Evolutionary conservation across 2,113 vertebrate genomes (phyloP), one percentile per base, ranked within the genome.

Genomic region (Anarhynchus alexandrinus): DNA sequence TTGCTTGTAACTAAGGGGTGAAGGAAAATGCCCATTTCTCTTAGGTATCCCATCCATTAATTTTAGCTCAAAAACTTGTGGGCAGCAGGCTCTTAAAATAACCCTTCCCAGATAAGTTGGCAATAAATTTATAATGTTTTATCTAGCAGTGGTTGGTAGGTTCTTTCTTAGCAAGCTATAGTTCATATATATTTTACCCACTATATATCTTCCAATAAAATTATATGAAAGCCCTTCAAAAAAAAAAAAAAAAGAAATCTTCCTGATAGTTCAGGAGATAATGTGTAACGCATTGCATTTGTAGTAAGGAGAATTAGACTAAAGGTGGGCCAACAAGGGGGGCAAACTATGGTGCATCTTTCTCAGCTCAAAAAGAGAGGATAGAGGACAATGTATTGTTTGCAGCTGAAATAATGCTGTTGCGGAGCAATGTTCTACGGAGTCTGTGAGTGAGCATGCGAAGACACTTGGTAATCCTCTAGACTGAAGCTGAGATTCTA

Each of bases 101-200:
- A 95, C 88, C 94, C 77, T 96, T 95, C 86, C 83, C 51, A 97
- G 96, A 97, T 98, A 97, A 97, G 94, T 94, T 95, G 86, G 91
- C 94, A 96, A 97, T 97, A 97, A 97, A 98, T 96, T 96, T 97
- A 97, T 97, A 97, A 94, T 12, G 9, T 84, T 95, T 96, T 95
- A 94, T 93, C 96, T 96, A 95, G 78, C 67, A 77, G 83, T 79
- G 70, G 77, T 91, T 92, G 91, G 93, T 91, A 88, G 64, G 69
- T 85, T 90, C 95, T 88, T 96, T 90, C 94, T 86, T 95, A 91
- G 88, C 78, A 88, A 92, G 88, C 57, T 77, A 73, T 67, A 82
- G 93, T 96, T 95, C 90, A 92, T 84, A 85, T 76, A 67, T 92
- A 95, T 95, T 95, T 95, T 93, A 95, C 71, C 69, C 61, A 67